phyloP scores from a whole-genome alignment of 2,888 invertebrate species.

The Apoderus coryli region DNA sequence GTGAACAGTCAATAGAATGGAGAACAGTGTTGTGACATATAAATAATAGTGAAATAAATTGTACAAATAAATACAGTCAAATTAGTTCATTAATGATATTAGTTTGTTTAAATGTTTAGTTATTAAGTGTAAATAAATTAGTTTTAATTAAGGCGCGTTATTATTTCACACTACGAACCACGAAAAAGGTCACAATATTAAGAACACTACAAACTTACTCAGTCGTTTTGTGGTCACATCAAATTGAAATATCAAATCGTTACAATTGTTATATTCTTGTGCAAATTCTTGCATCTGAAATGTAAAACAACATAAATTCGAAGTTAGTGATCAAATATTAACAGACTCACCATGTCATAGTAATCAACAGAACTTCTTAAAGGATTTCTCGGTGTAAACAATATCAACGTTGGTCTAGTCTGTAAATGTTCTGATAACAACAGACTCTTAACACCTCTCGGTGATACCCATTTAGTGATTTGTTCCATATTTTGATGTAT shows the following conservation, averaged over 20 bases:
- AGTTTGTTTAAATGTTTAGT: no score
- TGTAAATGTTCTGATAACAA: slow-evolving; percentile 49
- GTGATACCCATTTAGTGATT: slow-evolving; percentile 52
- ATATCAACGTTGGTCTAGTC: slow-evolving; percentile 54
- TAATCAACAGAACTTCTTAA: slow-evolving; percentile 47
- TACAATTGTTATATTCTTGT: slow-evolving; percentile 57
- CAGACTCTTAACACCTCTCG: slow-evolving; percentile 50
- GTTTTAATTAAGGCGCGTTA: no score
- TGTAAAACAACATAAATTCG: slow-evolving; percentile 9
- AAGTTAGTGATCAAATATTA: no score
- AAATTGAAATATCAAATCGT: slow-evolving; percentile 36
- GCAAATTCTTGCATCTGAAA: slow-evolving; percentile 57
- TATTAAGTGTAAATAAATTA: no score
- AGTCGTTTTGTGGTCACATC: slow-evolving; percentile 17
- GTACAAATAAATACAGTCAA: no score
- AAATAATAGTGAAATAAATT: no score
- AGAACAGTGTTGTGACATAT: no score
- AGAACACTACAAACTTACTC: slow-evolving; percentile 20
- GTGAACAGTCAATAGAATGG: no score
- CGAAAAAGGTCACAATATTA: no score
- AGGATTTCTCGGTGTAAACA: slow-evolving; percentile 70
- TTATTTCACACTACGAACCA: no score
- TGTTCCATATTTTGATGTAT: slow-evolving; percentile 44
- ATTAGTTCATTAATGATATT: no score
- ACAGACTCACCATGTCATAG: slow-evolving; percentile 52